Base-by-base conservation (phyloP, 2,113 vertebrate species). In the Delphinapterus leucas region DNA sequence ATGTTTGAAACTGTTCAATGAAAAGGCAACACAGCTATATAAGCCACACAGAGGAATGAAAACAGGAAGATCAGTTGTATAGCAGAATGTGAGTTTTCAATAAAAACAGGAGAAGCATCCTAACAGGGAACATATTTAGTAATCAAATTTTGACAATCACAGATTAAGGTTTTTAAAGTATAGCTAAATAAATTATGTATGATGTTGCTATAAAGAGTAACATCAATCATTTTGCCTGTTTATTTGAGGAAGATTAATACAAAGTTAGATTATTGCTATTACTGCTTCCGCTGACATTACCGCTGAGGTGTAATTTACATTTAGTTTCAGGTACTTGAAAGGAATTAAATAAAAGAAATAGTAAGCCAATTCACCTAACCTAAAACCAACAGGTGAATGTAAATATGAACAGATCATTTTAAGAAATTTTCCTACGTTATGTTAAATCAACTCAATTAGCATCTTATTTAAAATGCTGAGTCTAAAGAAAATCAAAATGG, bases 391-490 rank as follows among this genome's bases (percentile, higher is more conserved):
- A 47, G 9, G 44, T 49, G 60, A 88, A 47, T n/a, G 33, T 33
- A 63, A 36, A 36, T 12, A 68, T 11, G 53, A 79, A 76, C 7
- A 60, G 26, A 36, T 20, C 55, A 60, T 63, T 88, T 74, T 47
- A 84, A 65, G 31, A 77, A 67, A 33, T 79, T 85, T 58, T 76
- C 33, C 18, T 77, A 36, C 10, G 7, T 25, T 65, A 12, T 15
- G 41, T 94, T 82, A 53, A 93, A 90, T 88, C 60, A 58, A 55
- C 33, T 55, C 41, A 20, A 41, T 25, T 90, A 61, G n/a, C 41
- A 5, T 70, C 82, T 88, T 91, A 65, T 61, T 96, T 96, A 80
- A 87, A 97, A 83, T 36, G 96, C 87, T 96, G 83, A 95, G 79
- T 93, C 90, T 83, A 88, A 94, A 81, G 49, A 87, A 95, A 96